Base-by-base conservation (phyloP, 2,888 invertebrate genomes). In the Agapetus fuscipes region DNA sequence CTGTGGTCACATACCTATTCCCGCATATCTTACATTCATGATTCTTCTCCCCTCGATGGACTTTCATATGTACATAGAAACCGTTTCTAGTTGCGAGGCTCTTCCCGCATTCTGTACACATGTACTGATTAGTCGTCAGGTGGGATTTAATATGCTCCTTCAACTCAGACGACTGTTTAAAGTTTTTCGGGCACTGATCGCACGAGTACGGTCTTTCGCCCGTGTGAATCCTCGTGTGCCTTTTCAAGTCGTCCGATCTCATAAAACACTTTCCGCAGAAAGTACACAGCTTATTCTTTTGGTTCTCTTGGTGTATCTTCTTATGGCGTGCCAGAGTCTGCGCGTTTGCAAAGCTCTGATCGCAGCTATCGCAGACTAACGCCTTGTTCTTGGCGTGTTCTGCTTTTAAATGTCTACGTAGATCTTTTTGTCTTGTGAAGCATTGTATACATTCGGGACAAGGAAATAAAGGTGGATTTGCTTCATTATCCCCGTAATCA, bases 271-370 rank as follows among this genome's bases (percentile, higher is more conserved):
- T 49, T 2, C 49, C 49, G 28, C 54, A 54, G 10, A 49, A 46
- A 1, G 50, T 41, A 29, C 54, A 54, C 3, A 48, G 33, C 36
- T 54, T 53, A 25, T 51, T 49, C 32, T 50, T 49, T 7, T 46
- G 39, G 14, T 46, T 43, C 0, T 46, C 40, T 31, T 41, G 39
- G 25, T 54, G 54, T 1, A 48, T 52, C 30, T 61, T 62, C 51
- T 56, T 55, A 44, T 66, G 65, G 16, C 64, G 51, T 33, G 61
- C 60, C 17, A 65, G 52, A 2, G 63, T 62, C 46, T 63, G 64
- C 3, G 61, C 56, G 50, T 62, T 62, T 2, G 63, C 56, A 50
- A 66, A 66, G 3, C 50, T 53, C 50, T 62, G 59, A 42, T 59
- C 56, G 48, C 66, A 66, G 12, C 57, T 50, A 45, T 57, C 55